phyloP scores from a whole-genome alignment of 2,113 vertebrate species.

The Ailuropoda melanoleuca region DNA sequence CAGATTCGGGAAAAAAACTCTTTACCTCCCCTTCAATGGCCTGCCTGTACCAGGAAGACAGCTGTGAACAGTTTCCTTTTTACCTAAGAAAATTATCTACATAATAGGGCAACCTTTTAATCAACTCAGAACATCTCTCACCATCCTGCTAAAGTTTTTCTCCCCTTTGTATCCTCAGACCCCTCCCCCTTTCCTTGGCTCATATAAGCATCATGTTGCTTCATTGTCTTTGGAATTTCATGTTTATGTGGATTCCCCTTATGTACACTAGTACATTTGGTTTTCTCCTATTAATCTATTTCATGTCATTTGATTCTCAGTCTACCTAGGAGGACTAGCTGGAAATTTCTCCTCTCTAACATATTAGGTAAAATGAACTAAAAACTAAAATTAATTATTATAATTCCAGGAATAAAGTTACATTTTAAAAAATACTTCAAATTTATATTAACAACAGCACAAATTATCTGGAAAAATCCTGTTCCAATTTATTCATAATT shows the following conservation, averaged over 20 bases:
- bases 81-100: background rate
- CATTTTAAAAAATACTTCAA: background rate
- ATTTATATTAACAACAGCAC: background rate
- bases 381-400: background rate
- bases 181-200: background rate
- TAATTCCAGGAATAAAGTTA: background rate
- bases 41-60: background rate
- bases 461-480: background rate
- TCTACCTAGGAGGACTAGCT: background rate
- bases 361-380: background rate
- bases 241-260: background rate
- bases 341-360: background rate
- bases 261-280: background rate
- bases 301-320: background rate
- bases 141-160: background rate
- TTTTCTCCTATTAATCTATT: background rate
- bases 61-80: background rate
- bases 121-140: background rate
- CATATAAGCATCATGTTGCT: background rate
- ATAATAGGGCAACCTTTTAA: background rate
- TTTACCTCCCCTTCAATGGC: background rate
- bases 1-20: background rate
- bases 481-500: background rate
- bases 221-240: background rate
- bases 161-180: background rate